Evolutionary conservation across 53 echinoderm and acorn worm species (phyloP).

Genomic region (Astropecten irregularis): DNA sequence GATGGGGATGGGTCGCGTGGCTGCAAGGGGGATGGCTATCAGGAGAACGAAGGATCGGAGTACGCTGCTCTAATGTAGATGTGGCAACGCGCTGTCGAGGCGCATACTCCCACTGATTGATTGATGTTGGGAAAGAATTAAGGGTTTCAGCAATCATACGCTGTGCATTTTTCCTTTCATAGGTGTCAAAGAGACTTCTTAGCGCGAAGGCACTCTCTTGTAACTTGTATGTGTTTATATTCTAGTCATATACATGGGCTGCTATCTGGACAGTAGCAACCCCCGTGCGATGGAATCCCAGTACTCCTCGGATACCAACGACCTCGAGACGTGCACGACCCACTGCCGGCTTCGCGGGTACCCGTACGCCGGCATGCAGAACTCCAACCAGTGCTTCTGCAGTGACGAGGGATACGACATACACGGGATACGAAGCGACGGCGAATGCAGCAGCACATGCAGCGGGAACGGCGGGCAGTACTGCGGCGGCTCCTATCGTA

Average conservation of each 20-base stretch:
- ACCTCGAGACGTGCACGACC: slow-evolving; percentile 53
- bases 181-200: not conserved
- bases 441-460: slow-evolving; percentile 64
- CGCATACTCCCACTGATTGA: too few relatives aligned
- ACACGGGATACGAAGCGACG: slow-evolving; percentile 46
- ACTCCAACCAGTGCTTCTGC: slow-evolving; percentile 55
- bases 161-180: too few relatives aligned
- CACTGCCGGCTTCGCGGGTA: slow-evolving; percentile 69
- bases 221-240: not conserved
- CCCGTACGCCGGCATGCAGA: slow-evolving; percentile 77
- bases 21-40: too few relatives aligned
- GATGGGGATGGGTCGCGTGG: too few relatives aligned
- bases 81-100: too few relatives aligned
- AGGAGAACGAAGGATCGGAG: too few relatives aligned
- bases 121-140: too few relatives aligned
- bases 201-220: not conserved
- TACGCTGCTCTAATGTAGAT: too few relatives aligned
- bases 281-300: slow-evolving; percentile 48
- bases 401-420: slow-evolving; percentile 67
- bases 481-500: slow-evolving; percentile 69
- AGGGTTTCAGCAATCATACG: too few relatives aligned
- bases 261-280: slow-evolving; percentile 63
- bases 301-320: slow-evolving; percentile 18
- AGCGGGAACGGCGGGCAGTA: slow-evolving; percentile 53
- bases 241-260: slow-evolving; percentile 72